Conservation (phyloP, 2,113 vertebrate genomes). For the Misgurnus anguillicaudatus region DNA sequence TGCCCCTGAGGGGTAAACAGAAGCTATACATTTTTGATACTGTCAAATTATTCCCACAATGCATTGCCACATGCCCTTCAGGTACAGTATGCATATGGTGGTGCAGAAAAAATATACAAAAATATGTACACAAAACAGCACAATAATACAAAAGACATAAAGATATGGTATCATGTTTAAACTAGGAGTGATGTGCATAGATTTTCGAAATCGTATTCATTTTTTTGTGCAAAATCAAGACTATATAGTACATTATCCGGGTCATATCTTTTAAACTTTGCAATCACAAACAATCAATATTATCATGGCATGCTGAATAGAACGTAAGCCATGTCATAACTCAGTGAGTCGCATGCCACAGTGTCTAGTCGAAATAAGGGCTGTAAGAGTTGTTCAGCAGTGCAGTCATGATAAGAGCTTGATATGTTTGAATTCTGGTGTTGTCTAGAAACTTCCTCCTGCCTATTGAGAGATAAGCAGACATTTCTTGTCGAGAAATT, state of each 20-base stretch:
- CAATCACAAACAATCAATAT: not conserved
- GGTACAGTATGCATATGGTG: not conserved
- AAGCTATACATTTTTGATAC: not conserved
- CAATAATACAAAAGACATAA: not conserved
- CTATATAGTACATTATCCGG: no score
- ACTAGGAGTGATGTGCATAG: not conserved
- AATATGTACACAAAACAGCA: not conserved
- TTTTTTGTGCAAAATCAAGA: no score
- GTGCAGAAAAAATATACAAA: not conserved
- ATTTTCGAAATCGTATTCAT: no score
- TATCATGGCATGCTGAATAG: not conserved
- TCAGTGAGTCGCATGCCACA: not conserved
- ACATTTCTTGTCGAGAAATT: not conserved
- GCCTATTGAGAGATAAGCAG: slow-evolving; percentile 20
- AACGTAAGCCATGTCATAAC: not conserved
- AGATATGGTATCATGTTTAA: not conserved
- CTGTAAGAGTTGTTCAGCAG: not conserved
- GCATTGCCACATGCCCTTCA: not conserved
- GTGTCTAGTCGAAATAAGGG: not conserved
- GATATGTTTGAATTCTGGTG: slow-evolving; percentile 4
- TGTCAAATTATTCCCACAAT: not conserved
- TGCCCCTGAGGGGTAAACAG: slow-evolving; percentile 14
- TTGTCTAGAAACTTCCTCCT: slow-evolving; percentile 23
- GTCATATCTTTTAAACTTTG: not conserved
- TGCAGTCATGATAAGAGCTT: not conserved